Evolutionary conservation across 2,888 invertebrate species (phyloP).

Genomic region (Drosophila sordidapex): DNA sequence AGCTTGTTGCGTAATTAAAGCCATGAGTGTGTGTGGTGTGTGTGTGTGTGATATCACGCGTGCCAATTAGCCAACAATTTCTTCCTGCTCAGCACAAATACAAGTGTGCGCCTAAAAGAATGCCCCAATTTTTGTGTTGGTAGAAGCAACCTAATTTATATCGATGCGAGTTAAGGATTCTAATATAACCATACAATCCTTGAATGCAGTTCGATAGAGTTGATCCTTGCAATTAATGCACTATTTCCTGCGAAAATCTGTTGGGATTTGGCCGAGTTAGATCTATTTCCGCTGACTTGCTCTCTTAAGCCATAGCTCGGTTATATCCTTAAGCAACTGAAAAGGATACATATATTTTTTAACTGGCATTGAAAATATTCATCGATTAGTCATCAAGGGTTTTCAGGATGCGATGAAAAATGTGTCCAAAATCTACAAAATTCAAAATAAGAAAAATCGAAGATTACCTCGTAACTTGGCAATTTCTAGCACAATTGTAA

Average conservation of each 20-base stretch:
- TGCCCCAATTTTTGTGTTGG: background rate
- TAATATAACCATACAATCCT: background rate
- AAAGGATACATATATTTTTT: background rate
- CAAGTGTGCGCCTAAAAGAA: background rate
- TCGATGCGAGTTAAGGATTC: background rate
- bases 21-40: background rate
- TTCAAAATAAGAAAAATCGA: fast-evolving
- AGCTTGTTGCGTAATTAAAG: conserved; percentile 59
- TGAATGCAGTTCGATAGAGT: background rate
- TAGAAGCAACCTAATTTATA: background rate
- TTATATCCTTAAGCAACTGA: background rate
- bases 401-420: background rate
- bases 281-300: background rate
- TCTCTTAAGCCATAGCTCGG: background rate
- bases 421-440: background rate
- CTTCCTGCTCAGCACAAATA: background rate
- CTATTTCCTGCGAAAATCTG: background rate
- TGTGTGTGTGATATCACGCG: background rate
- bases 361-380: background rate
- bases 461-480: background rate
- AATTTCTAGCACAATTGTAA: too few species aligned
- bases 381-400: background rate
- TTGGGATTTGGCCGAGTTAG: background rate
- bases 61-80: background rate
- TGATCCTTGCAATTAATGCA: background rate